phyloP scores from a whole-genome alignment of 1,140 invertebrate species.

The Brachionus asplanchnoidis region DNA sequence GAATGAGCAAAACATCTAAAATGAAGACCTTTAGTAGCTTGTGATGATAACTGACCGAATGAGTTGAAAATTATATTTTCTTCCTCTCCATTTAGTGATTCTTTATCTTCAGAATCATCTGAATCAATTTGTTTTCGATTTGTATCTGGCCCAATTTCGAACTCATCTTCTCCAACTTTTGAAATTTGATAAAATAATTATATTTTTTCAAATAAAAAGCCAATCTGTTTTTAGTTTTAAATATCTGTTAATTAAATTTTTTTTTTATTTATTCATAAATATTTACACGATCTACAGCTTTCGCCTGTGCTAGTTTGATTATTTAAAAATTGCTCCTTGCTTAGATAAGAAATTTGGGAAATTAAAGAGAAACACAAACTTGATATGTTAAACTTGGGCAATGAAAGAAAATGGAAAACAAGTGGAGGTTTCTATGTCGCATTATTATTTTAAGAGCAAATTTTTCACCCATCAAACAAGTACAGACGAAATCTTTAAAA shows the following conservation, averaged over 20 bases:
- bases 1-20: not conserved
- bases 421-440: not conserved
- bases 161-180: not conserved
- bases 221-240: not conserved
- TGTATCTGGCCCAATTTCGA: not conserved
- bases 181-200: not conserved
- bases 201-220: not conserved
- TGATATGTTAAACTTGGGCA: not conserved
- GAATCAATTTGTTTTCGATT: not conserved
- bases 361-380: too few species aligned
- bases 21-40: not conserved
- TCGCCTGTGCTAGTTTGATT: not conserved
- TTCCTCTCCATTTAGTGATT: not conserved
- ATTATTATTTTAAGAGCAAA: not conserved
- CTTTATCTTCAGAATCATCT: not conserved
- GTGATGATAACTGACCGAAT: not conserved
- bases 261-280: not conserved
- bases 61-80: not conserved
- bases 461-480: too few species aligned
- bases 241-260: not conserved
- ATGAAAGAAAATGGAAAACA: not conserved
- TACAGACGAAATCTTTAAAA: not conserved
- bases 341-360: too few species aligned
- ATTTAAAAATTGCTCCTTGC: too few species aligned
- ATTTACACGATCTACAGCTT: not conserved